phyloP scores from a whole-genome alignment of 2,113 vertebrate species.

The Pluvialis apricaria region DNA sequence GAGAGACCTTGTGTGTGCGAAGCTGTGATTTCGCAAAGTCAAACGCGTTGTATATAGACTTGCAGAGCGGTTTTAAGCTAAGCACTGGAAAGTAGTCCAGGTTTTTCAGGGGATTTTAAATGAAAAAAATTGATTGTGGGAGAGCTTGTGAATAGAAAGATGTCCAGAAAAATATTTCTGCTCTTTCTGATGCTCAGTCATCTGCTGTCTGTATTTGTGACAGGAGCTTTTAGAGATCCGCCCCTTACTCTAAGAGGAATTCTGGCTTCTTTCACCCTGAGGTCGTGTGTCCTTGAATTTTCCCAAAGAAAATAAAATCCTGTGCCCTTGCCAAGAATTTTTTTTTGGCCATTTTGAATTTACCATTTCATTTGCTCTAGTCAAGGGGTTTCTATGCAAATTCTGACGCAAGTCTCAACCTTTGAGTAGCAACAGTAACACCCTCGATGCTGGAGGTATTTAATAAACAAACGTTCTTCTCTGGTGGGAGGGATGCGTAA shows the following conservation, averaged over 20 bases:
- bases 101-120: neutral
- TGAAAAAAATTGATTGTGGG: accelerated
- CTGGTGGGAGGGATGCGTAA: no score
- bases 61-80: neutral
- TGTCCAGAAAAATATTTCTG: neutral
- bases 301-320: neutral
- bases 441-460: neutral
- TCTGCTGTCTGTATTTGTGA: neutral
- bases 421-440: neutral
- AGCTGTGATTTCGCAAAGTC: accelerated
- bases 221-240: neutral
- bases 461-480: neutral
- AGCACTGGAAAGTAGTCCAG: neutral
- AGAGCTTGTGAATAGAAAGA: neutral
- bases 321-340: neutral
- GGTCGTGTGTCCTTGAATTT: neutral
- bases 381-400: neutral
- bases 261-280: neutral
- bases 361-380: neutral
- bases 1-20: neutral
- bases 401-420: neutral
- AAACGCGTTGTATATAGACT: accelerated
- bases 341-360: neutral
- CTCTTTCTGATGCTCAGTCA: neutral
- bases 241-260: neutral